phyloP scores from a whole-genome alignment of 2,797 vertebrate genomes.

The Diplodus sargus region DNA sequence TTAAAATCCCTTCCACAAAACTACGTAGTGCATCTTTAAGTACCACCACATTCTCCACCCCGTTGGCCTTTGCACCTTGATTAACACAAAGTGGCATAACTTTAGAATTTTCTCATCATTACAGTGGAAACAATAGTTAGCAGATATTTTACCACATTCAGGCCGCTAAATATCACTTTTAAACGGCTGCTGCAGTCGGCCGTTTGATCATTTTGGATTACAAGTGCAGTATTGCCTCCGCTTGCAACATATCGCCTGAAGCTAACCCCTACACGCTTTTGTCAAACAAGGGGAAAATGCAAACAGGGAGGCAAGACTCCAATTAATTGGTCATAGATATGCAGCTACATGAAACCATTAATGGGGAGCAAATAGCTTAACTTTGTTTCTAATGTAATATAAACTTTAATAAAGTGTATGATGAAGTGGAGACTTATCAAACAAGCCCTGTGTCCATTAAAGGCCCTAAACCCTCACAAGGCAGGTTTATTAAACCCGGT shows the following conservation, averaged over 20 bases:
- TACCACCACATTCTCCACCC: too few species aligned
- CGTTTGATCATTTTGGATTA: conserved; percentile 57
- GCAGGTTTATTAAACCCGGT: conserved; percentile 85
- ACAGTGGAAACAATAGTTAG: neutral
- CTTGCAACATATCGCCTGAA: conserved; percentile 59
- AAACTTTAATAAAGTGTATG: conserved; percentile 88
- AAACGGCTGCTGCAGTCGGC: conserved; percentile 30
- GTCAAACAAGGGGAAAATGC: conserved; percentile 78
- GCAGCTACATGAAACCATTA: conserved; percentile 86
- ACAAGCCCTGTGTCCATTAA: conserved; percentile 87
- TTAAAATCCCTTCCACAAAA: too few species aligned
- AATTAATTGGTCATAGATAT: conserved; percentile 88
- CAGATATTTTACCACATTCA: conserved; percentile 13
- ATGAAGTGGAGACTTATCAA: conserved; percentile 90
- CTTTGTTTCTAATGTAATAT: conserved; percentile 87
- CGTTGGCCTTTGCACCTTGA: neutral
- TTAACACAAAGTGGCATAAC: neutral
- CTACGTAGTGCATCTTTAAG: too few species aligned
- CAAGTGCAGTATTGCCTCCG: conserved; percentile 38
- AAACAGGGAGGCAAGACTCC: conserved; percentile 69
- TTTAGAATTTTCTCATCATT: neutral
- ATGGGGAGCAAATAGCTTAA: conserved; percentile 86
- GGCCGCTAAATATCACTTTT: conserved; percentile 12
- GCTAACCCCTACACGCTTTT: conserved; percentile 65
- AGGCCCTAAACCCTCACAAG: conserved; percentile 82